phyloP scores from a whole-genome alignment of 1,140 invertebrate species.

The Lepidostoma basale region DNA sequence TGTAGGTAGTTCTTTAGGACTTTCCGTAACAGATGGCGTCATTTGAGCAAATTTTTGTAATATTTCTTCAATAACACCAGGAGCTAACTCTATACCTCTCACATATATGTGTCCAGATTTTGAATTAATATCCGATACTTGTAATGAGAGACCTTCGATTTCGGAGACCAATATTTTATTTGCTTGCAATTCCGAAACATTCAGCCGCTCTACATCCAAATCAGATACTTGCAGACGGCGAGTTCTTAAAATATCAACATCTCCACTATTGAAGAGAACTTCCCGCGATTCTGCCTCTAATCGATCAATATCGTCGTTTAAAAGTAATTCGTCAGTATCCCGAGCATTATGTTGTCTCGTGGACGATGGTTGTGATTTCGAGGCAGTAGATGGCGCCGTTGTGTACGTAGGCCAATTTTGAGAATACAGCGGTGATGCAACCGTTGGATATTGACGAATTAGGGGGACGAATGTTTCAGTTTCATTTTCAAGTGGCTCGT shows the following conservation, averaged over 20 bases:
- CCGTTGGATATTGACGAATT: constrained; percentile 43
- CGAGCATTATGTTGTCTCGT: no score
- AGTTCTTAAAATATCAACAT: constrained; percentile 55
- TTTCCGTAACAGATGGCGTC: constrained; percentile 48
- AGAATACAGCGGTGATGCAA: neutral
- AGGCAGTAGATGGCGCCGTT: neutral
- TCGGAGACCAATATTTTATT: constrained; percentile 79
- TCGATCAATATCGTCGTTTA: neutral
- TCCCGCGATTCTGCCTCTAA: constrained; percentile 2
- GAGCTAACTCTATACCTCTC: constrained; percentile 69
- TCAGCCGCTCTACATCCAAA: constrained; percentile 76
- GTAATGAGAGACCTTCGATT: constrained; percentile 73
- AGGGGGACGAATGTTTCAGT: constrained; percentile 49
- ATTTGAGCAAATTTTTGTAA: constrained; percentile 61
- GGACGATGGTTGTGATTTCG: no score
- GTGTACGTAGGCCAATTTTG: neutral
- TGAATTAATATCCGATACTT: constrained; percentile 69
- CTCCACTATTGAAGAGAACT: constrained; percentile 15
- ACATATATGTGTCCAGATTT: constrained; percentile 68
- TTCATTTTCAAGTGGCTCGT: constrained; percentile 47
- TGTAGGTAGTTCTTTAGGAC: constrained; percentile 26
- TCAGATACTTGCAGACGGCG: constrained; percentile 72
- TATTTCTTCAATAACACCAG: constrained; percentile 67
- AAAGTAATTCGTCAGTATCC: no score
- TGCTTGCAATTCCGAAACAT: constrained; percentile 76